Conservation (phyloP, 2,113 vertebrate genomes). For the Protomyctophum bolini region DNA sequence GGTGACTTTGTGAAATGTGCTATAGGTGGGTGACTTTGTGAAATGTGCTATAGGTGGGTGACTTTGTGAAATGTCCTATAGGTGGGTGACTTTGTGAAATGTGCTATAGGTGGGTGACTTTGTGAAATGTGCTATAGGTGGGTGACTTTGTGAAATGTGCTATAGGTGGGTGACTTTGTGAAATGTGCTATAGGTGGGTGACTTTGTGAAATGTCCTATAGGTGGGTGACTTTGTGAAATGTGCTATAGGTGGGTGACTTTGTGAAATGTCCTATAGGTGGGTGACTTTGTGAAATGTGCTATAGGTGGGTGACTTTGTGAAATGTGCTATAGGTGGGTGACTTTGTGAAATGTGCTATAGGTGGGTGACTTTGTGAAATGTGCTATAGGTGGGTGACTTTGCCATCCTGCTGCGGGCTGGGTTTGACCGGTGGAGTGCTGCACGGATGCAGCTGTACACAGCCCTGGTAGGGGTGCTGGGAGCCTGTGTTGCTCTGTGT, state of each 20-base stretch:
- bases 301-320: conserved; percentile 96
- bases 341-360: too few relatives aligned
- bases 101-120: conserved; percentile 92
- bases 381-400: conserved; percentile 92
- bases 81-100: conserved; percentile 94
- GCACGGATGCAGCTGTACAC: conserved; percentile 96
- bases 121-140: conserved; percentile 82
- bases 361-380: conserved; percentile 1
- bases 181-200: conserved; percentile 85
- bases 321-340: conserved; percentile 85
- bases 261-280: conserved; percentile 82
- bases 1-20: conserved; percentile 88
- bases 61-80: conserved; percentile 84
- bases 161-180: conserved; percentile 96
- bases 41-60: conserved; percentile 85
- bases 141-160: conserved; percentile 88
- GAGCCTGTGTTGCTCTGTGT: conserved; percentile 91
- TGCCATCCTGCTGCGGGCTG: conserved; percentile 94
- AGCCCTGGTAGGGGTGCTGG: conserved; percentile 90
- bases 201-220: conserved; percentile 84
- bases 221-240: conserved; percentile 94
- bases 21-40: conserved; percentile 96
- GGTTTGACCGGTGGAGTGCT: conserved; percentile 97
- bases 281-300: conserved; percentile 88
- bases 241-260: conserved; percentile 92